Evolutionary conservation across 2,797 vertebrate species (phyloP), one percentile per base, ranked within the genome.

Genomic region (Mus spretus): DNA sequence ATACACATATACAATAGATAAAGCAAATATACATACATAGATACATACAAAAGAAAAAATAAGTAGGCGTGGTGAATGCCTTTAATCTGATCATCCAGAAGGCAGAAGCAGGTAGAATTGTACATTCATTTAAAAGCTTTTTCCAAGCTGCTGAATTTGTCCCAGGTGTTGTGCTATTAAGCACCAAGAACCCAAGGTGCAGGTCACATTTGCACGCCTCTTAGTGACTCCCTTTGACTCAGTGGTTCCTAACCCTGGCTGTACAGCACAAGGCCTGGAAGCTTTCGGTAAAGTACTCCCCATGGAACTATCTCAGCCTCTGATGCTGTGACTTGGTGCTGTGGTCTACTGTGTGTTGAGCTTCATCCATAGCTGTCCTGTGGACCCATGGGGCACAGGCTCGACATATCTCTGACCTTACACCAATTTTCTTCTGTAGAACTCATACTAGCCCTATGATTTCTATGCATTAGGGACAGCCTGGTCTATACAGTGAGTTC

Each of bases 81-180:
- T 85, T n/a, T 67, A 85, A 85, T 67, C 6, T 17, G 17, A 47
- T 26, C 28, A 12, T 37, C 63, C 17, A 65, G 40, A 84, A 65
- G 40, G 28, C 61, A 84, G 28, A 47, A 28, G 10, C 40, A 22
- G 61, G 61, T 12, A 77, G 57, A 93, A 72, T 77, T 82, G 65
- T 57, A 6, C 50, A 78, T 85, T 90, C 92, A 81, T 78, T 85
- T 40, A 82, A 88, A 93, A 94, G 37, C 44, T 63, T 59, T 88
- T 86, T 85, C 34, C 47, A 90, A 74, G 89, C 84, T 59, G 53
- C 65, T 57, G 50, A 28, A 11, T 80, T 72, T 53, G 28, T 47
- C n/a, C 77, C 75, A 63, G 55, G 34, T 50, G 12, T 44, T 31
- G 28, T 65, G n/a, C 14, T 59, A 24, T 50, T 50, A 26, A 59